These are phyloP conservation scores for Harlomillsia oculata DNA, from an alignment of 1,140 invertebrate genomes.

Conservation along the genomic window DNA sequence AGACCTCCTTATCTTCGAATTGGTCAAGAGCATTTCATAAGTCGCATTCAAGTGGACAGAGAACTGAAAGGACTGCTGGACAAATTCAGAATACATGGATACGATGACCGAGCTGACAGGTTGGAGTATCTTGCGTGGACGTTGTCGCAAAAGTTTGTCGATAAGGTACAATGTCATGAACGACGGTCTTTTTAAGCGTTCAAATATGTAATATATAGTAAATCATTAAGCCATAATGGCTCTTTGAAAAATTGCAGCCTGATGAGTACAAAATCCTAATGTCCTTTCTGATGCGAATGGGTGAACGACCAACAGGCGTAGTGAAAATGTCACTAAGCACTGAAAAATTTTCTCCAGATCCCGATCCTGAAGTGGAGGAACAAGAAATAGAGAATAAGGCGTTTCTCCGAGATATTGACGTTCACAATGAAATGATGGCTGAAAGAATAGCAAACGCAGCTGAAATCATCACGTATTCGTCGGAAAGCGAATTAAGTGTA, in stretches of 20 bases:
- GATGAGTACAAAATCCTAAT: slow-evolving; percentile 10
- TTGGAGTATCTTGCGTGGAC: slow-evolving; percentile 13
- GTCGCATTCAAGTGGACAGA: slow-evolving; percentile 4
- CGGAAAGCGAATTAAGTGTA: slow-evolving; percentile 23
- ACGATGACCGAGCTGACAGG: slow-evolving; percentile 17
- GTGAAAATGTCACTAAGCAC: not conserved
- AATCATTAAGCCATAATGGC: not conserved
- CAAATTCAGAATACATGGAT: slow-evolving; percentile 25
- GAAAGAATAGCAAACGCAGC: slow-evolving; percentile 2
- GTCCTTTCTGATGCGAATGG: slow-evolving; percentile 24
- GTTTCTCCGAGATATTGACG: not conserved
- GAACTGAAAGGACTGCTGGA: slow-evolving; percentile 7
- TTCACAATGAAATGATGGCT: not conserved
- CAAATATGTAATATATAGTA: not conserved
- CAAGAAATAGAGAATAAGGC: not conserved
- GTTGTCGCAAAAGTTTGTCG: slow-evolving; percentile 7
- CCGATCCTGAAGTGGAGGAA: not conserved
- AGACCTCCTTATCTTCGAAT: slow-evolving; percentile 11
- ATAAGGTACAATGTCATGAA: slow-evolving; percentile 1
- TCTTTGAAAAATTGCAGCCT: slow-evolving; percentile 7
- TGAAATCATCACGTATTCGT: slow-evolving; percentile 3
- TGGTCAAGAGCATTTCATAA: slow-evolving; percentile 3
- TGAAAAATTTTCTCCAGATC: not conserved
- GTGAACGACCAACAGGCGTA: slow-evolving; percentile 15
- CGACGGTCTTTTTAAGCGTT: not conserved